These are phyloP conservation scores for Puffinus mauretanicus DNA, from an alignment of 2,113 vertebrate genomes.

Conservation along the genomic window DNA sequence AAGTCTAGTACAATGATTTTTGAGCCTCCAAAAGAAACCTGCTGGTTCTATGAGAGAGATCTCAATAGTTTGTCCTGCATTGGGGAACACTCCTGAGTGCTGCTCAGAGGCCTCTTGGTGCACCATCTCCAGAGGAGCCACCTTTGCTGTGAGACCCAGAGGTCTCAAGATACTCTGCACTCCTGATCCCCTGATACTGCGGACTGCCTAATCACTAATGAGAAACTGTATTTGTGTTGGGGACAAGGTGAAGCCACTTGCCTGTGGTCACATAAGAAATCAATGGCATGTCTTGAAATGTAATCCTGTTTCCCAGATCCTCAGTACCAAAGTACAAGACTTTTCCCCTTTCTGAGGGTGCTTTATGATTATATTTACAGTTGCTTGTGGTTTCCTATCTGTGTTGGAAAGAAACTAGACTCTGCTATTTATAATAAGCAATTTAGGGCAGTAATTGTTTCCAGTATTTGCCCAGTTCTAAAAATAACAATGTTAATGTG, in stretches of 20 bases:
- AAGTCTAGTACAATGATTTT: background rate
- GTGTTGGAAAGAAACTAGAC: background rate
- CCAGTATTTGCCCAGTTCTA: slow-evolving; percentile 8
- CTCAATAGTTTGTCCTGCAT: background rate
- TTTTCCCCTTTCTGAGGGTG: background rate
- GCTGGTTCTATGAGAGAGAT: background rate
- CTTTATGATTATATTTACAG: background rate
- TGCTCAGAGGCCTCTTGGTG: background rate
- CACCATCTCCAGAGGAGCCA: background rate
- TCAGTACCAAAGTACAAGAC: background rate
- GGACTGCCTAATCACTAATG: background rate
- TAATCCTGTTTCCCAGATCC: background rate
- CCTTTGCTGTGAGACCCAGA: background rate
- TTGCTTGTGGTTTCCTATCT: background rate
- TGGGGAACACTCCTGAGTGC: background rate
- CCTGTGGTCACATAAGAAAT: background rate
- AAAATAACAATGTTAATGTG: slow-evolving; percentile 15
- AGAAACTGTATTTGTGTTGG: background rate
- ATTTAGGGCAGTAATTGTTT: slow-evolving; percentile 12
- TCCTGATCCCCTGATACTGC: background rate
- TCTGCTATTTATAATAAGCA: background rate
- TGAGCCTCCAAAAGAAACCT: background rate
- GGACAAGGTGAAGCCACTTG: background rate
- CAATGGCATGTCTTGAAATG: background rate
- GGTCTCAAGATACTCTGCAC: background rate